Conservation (phyloP, 2,888 invertebrate genomes). For the Phortica magna region DNA sequence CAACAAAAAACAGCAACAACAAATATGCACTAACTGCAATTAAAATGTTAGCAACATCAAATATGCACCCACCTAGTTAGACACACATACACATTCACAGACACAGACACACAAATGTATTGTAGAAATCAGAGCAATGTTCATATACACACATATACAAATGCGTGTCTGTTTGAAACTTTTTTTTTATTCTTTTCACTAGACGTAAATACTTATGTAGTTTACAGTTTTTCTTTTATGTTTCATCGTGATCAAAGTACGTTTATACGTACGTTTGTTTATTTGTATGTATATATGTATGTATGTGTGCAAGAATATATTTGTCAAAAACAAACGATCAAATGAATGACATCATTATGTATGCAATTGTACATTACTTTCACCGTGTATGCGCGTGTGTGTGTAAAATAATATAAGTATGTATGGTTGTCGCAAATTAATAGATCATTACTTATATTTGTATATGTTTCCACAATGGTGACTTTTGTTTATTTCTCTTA, state of each 20-base stretch:
- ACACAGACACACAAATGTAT: conserved; percentile 1
- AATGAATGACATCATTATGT: too few species aligned
- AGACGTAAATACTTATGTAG: neutral
- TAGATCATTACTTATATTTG: neutral
- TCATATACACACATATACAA: neutral
- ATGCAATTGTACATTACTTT: too few species aligned
- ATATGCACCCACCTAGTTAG: neutral
- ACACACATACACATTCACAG: conserved; percentile 14
- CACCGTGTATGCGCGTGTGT: conserved; percentile 4
- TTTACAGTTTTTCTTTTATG: neutral
- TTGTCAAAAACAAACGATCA: too few species aligned
- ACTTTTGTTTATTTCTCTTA: too few species aligned
- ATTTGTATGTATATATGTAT: neutral
- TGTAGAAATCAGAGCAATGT: neutral
- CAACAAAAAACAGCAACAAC: neutral
- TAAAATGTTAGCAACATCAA: too few species aligned
- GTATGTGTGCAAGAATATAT: neutral
- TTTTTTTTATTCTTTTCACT: neutral
- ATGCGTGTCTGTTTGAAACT: neutral
- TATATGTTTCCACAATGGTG: neutral
- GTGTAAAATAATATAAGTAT: neutral
- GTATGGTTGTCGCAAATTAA: neutral
- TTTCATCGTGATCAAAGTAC: neutral
- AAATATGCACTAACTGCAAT: too few species aligned
- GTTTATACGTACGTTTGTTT: too few species aligned